Base-by-base conservation (phyloP, 2,888 invertebrate species). In the Pseudococcus jackbeardsleyi region DNA sequence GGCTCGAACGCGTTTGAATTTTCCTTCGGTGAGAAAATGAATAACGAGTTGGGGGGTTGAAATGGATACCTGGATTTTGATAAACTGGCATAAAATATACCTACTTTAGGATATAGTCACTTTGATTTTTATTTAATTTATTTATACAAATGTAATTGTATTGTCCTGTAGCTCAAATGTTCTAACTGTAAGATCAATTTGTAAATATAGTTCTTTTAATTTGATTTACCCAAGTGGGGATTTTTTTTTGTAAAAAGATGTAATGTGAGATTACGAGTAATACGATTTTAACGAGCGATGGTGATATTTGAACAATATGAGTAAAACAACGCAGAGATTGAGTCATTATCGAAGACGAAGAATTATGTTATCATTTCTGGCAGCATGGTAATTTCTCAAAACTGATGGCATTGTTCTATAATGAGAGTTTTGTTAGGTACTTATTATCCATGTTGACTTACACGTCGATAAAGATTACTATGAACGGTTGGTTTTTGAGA, bases 181-280 rank as follows among this genome's bases (percentile, higher is more conserved):
- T 72, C 33, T 72, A 72, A 72, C 33, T 72, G 72, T 72, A 72
- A 33, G 64, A 64, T 22, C 64, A 64, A 64, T 15, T 17, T 72
- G 72, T 72, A 72, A 72, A 72, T 72, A 72, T 72, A 72, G 72
- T 72, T 72, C 72, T 72, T 72, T 33, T 72, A 72, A 72, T 72
- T 33, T 72, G 72, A 72, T 72, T 17, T 4, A n/a, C 33, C 9
- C 12, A 4, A 2, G 26, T 72, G 0, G 26, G 26, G 1, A 7
- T 72, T 72, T 33, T 33, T 72, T 64, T 22, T 11, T 2, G 59
- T 0, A n/a, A 59, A 59, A 59, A 42, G 42, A 42, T 42, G 7
- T 0, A 42, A 42, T 42, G 42, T 42, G 42, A 42, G 42, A 42
- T 42, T 42, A 42, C 9, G 42, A 42, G 42, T 42, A 42, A 42